These are phyloP conservation scores for Darevskia mixta DNA, from an alignment of 2,797 vertebrate genomes.

Conservation along the genomic window DNA sequence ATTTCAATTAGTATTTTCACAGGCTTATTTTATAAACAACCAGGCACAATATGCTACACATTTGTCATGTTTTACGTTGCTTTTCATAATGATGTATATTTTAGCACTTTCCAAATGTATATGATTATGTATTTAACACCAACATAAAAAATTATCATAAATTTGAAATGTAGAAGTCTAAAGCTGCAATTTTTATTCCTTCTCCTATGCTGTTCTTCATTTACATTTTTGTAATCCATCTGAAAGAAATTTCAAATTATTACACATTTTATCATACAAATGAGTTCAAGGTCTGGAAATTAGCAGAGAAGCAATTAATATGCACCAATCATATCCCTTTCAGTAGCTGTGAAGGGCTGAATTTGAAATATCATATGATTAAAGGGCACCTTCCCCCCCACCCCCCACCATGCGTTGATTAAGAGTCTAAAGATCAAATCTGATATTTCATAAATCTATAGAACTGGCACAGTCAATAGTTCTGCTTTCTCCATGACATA, in stretches of 20 bases:
- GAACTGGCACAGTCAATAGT: constrained; percentile 36
- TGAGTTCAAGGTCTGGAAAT: constrained; percentile 50
- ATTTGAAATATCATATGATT: constrained; percentile 48
- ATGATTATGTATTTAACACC: constrained; percentile 32
- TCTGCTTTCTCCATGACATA: background rate
- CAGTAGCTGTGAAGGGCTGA: constrained; percentile 24
- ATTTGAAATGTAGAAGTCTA: constrained; percentile 13
- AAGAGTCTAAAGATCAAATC: constrained; percentile 46
- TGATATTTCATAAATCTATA: background rate
- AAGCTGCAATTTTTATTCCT: background rate
- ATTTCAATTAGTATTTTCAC: constrained; percentile 24
- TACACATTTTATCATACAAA: constrained; percentile 39
- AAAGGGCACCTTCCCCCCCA: constrained; percentile 33
- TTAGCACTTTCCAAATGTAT: background rate
- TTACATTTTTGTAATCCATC: constrained; percentile 49
- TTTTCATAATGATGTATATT: constrained; percentile 17
- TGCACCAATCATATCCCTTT: constrained; percentile 15
- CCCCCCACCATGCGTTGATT: constrained; percentile 43
- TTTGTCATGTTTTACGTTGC: background rate
- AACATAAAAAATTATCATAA: constrained; percentile 36
- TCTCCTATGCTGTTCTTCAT: constrained; percentile 25
- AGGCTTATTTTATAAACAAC: constrained; percentile 23
- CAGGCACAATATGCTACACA: constrained; percentile 5
- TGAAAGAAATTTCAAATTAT: constrained; percentile 44
- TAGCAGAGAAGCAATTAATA: constrained; percentile 56